Conservation (phyloP, 2,113 vertebrate species). For the Poecile atricapillus region DNA sequence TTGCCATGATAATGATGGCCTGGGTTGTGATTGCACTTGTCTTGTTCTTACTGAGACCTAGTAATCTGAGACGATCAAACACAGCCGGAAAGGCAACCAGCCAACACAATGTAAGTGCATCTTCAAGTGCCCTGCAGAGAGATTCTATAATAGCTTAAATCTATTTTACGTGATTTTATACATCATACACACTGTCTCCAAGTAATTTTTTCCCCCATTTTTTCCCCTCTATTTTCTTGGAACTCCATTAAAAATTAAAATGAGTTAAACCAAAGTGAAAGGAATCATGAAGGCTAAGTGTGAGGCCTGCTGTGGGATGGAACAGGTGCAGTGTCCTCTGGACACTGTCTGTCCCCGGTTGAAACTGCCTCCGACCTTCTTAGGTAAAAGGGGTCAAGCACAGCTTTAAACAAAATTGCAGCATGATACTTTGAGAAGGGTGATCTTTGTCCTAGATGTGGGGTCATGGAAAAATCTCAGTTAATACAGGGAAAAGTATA, state of each 20-base stretch:
- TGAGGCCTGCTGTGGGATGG: neutral
- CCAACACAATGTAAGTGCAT: conserved; percentile 83
- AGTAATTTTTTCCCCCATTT: neutral
- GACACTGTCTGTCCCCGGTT: neutral
- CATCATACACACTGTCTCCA: neutral
- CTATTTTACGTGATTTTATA: neutral
- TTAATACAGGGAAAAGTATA: neutral
- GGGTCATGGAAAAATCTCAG: neutral
- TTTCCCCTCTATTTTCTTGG: neutral
- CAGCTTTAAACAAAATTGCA: neutral
- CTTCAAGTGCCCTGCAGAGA: neutral
- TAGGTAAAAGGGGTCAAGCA: neutral
- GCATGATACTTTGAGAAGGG: neutral
- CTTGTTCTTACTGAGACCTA: conserved; percentile 89
- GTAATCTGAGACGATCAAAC: conserved; percentile 81
- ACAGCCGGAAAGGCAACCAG: conserved; percentile 79
- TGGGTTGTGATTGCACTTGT: conserved; percentile 89
- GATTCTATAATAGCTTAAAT: neutral
- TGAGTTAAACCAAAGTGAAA: neutral
- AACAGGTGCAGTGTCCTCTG: neutral
- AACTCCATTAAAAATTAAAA: neutral
- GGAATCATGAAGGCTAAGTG: neutral
- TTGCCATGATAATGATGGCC: conserved; percentile 90
- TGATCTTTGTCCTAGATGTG: neutral
- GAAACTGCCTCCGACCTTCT: neutral